Evolutionary conservation across 2,888 invertebrate genomes (phyloP).

Genomic region (Ferrisia virgata): DNA sequence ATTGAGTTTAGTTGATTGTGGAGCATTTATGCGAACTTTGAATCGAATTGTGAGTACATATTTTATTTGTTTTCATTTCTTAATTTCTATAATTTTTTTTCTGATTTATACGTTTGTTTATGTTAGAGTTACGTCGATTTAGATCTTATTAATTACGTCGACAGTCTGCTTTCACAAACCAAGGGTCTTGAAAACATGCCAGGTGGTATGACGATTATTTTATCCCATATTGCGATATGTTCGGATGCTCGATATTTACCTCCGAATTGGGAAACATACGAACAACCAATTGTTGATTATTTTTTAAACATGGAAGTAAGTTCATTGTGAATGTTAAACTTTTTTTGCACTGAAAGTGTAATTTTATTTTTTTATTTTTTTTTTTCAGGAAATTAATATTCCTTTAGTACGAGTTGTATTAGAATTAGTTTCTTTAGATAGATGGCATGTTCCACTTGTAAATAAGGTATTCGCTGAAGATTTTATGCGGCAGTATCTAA

Average conservation of each 20-base stretch:
- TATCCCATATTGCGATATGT: background rate
- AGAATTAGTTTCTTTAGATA: slow-evolving; percentile 61
- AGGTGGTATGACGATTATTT: background rate
- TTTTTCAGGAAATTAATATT: slow-evolving; percentile 51
- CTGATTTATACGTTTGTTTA: background rate
- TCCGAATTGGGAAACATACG: slow-evolving; percentile 11
- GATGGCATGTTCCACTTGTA: slow-evolving; percentile 60
- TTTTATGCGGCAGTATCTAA: slow-evolving; percentile 35
- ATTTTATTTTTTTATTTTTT: background rate
- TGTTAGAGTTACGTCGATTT: slow-evolving; percentile 22
- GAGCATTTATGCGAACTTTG: background rate
- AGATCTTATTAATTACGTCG: slow-evolving; percentile 29
- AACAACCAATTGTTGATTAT: background rate
- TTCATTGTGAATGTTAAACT: background rate
- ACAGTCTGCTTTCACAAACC: background rate
- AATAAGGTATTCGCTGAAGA: slow-evolving; percentile 55
- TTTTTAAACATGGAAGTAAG: background rate
- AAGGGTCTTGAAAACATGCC: background rate
- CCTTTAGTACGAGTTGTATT: slow-evolving; percentile 60
- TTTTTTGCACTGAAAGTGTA: background rate
- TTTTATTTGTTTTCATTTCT: background rate
- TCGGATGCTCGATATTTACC: slow-evolving; percentile 34
- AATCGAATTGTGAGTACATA: background rate
- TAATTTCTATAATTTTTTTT: background rate
- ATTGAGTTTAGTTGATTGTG: background rate